Base-by-base conservation (phyloP, 2,797 vertebrate species). In the Crenuchus spilurus region DNA sequence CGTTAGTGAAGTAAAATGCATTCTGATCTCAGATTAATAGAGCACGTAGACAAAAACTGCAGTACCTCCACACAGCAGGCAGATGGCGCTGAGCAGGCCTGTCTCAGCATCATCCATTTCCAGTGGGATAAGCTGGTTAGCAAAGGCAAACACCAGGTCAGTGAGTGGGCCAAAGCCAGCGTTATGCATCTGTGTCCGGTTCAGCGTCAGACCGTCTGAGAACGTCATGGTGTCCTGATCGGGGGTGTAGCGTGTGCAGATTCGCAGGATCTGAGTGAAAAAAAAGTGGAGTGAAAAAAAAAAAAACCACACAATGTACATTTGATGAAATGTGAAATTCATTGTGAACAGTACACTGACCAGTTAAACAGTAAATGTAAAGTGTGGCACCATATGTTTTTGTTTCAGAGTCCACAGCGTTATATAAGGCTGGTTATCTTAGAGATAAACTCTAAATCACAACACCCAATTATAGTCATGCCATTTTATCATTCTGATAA, bases 141-240 rank as follows among this genome's bases (percentile, higher is more conserved):
- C 97, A 16, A 99, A 99, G 85, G 96, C 94, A 39, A 99, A 99
- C n/a, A 98, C 97, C 44, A 98, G 88, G 89, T 98, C 97, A 0
- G 97, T 99, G 87, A 98, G 95, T 0, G 96, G 96, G 2, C 97
- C 96, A 0, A 98, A 98, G 44, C 97, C 97, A 0, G 96, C 96
- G 4, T 99, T 99, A 93, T 99, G 97, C 97, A 99, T 99, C 94
- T 99, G 97, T 0, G 96, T 98, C 73, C 97, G 94, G 90, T 98
- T 99, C 81, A 98, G 92, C 3, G 97, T 98, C 89, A 99, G 84
- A 46, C 97, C 97, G 0, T 98, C 97, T 0, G 97, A 98, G 93
- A 98, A 99, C 16, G 97, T 98, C 97, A 99, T 98, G 18, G 97
- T 98, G 92, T 98, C 97, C 89, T 98, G 95, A 83, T 98, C 96